phyloP scores from a whole-genome alignment of 2,888 invertebrate genomes.

The Gymnoscelis rufifasciata region DNA sequence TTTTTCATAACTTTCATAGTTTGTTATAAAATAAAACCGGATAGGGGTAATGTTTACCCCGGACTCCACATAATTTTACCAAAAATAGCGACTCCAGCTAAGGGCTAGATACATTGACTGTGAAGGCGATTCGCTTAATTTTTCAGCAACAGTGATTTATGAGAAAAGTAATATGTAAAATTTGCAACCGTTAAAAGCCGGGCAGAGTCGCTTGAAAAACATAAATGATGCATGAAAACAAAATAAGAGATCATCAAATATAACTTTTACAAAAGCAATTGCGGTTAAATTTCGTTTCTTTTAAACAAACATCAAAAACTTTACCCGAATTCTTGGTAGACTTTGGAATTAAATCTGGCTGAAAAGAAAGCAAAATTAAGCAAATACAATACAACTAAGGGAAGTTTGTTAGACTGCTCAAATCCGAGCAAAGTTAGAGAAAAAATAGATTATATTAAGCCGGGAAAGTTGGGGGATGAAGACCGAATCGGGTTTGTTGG shows the following conservation, averaged over 20 bases:
- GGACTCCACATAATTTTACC: no score
- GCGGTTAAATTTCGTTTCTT: slow-evolving; percentile 21
- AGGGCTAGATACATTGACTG: no score
- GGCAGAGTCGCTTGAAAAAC: no score
- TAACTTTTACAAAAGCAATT: slow-evolving; percentile 26
- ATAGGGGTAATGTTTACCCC: no score
- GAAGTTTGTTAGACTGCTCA: slow-evolving; percentile 33
- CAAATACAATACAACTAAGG: slow-evolving; percentile 25
- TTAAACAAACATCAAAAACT: slow-evolving; percentile 19
- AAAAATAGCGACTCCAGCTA: no score
- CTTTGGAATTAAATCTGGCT: slow-evolving; percentile 34
- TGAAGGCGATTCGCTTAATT: no score
- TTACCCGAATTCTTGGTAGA: slow-evolving; percentile 27
- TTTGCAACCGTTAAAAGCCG: no score
- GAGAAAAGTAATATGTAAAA: no score
- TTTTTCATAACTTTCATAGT: no score
- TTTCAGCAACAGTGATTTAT: no score
- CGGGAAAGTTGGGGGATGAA: slow-evolving; percentile 46
- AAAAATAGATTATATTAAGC: slow-evolving; percentile 56
- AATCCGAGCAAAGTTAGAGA: slow-evolving; percentile 37
- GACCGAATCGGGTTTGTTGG: slow-evolving; percentile 40
- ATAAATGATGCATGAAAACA: neutral
- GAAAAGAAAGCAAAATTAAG: slow-evolving; percentile 34
- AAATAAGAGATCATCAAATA: neutral
- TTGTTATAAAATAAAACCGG: no score